A percentile compares a stretch with the other conserved stretches of the same genome.
These are phyloP conservation scores for Sebastes alutus DNA, from an alignment of 2,797 vertebrate species.

Conservation along the genomic window DNA sequence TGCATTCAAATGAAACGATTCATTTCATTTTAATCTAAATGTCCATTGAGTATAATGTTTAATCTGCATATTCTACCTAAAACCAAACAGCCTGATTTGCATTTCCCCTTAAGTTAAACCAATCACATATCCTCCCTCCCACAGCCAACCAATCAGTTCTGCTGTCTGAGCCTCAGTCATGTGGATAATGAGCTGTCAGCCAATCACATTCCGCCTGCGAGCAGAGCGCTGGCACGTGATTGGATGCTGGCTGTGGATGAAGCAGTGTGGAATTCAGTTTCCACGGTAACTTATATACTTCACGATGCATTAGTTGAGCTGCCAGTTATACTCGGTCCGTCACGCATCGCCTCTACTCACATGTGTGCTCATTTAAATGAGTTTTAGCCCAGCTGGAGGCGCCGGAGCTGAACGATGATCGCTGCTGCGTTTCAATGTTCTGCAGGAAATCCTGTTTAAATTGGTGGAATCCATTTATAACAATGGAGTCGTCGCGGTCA, in stretches of 20 bases:
- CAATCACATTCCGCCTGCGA: constrained; percentile 43
- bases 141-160: constrained; percentile 61
- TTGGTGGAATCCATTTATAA: background rate
- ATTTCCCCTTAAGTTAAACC: constrained; percentile 45
- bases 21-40: constrained; percentile 65
- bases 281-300: constrained; percentile 31
- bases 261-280: constrained; percentile 23
- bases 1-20: constrained; percentile 49
- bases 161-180: constrained; percentile 29
- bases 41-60: constrained; percentile 49
- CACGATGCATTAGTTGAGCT: background rate
- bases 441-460: background rate
- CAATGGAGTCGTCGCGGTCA: no score
- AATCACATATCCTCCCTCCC: background rate
- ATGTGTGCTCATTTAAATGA: background rate
- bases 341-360: background rate
- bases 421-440: background rate
- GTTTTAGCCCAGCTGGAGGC: background rate
- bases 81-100: constrained; percentile 53
- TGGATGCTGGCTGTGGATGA: constrained; percentile 13
- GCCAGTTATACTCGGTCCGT: background rate
- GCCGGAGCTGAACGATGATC: no score
- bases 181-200: constrained; percentile 62
- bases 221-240: constrained; percentile 13
- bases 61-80: constrained; percentile 65